Conservation (phyloP, 2,113 vertebrate species). For the Muscicapa adusta region DNA sequence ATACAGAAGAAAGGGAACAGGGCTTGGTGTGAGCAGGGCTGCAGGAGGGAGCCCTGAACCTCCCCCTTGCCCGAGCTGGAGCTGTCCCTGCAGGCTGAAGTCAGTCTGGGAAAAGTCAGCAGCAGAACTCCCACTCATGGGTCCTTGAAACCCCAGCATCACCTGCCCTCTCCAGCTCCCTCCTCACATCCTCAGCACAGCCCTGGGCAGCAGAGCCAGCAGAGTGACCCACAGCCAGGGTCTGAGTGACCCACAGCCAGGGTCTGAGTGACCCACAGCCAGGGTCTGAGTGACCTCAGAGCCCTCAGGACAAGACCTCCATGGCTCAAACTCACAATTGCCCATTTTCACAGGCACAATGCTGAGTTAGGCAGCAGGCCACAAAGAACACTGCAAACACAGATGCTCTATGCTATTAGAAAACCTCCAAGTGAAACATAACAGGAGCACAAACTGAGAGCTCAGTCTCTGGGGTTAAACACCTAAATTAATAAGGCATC, state of each 20-base stretch:
- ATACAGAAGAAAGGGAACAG: not conserved
- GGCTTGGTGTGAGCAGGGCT: not conserved
- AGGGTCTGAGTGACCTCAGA: not conserved
- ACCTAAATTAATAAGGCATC: not conserved
- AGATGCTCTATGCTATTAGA: not conserved
- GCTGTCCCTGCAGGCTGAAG: not conserved
- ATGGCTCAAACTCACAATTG: not conserved
- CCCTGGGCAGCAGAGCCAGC: not conserved
- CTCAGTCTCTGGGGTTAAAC: not conserved
- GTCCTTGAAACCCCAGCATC: not conserved
- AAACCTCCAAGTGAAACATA: not conserved
- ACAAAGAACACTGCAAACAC: not conserved
- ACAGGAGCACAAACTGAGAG: not conserved
- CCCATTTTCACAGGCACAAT: fast-evolving
- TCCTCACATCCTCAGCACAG: not conserved
- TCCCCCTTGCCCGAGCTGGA: not conserved
- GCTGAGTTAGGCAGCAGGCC: not conserved
- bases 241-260: not conserved
- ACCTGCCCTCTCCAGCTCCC: not conserved
- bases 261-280: not conserved
- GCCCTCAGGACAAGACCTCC: not conserved
- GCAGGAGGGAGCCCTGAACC: not conserved
- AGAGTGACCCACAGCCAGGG: not conserved
- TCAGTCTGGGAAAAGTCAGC: not conserved
- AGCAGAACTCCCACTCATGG: fast-evolving